A percentile compares a stretch with the other conserved stretches of the same genome.
These are phyloP conservation scores for Pangasius larnaudii DNA, from an alignment of 2,797 vertebrate genomes.

Conservation along the genomic window DNA sequence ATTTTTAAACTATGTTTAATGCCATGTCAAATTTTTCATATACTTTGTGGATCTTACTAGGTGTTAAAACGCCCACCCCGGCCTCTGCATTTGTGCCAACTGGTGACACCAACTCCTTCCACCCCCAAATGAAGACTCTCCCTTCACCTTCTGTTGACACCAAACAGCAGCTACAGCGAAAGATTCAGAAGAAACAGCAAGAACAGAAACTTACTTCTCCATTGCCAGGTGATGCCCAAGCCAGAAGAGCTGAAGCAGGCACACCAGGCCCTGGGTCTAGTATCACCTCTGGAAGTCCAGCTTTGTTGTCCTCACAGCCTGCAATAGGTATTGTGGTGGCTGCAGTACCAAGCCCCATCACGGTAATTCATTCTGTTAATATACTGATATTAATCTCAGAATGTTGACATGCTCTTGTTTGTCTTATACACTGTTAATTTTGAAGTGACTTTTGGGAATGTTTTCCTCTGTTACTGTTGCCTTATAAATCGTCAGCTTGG, in stretches of 20 bases:
- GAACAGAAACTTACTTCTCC: conserved; percentile 97
- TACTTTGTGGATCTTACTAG: conserved; percentile 66
- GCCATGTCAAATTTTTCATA: neutral
- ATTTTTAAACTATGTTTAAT: neutral
- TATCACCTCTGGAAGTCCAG: conserved; percentile 91
- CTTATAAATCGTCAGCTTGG: neutral
- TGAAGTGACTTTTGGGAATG: neutral
- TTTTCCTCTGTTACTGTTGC: neutral
- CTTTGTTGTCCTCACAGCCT: conserved; percentile 93
- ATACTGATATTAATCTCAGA: neutral
- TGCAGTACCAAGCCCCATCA: conserved; percentile 95
- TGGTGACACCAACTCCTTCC: conserved; percentile 93
- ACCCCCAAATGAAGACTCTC: conserved; percentile 95
- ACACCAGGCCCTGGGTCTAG: conserved; percentile 78
- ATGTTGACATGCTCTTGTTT: neutral
- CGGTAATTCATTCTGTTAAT: conserved; percentile 73
- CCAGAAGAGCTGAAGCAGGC: conserved; percentile 85
- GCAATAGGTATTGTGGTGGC: conserved; percentile 96
- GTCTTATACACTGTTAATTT: neutral
- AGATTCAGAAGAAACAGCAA: conserved; percentile 99
- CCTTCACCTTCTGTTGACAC: conserved; percentile 93
- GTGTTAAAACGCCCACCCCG: conserved; percentile 92
- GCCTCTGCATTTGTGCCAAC: conserved; percentile 95
- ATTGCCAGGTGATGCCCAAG: conserved; percentile 85
- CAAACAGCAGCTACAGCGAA: conserved; percentile 97